A percentile compares a stretch with the other conserved stretches of the same genome.
These are phyloP conservation scores for Rhopalosiphum maidis DNA, from an alignment of 1,140 invertebrate species.

Conservation along the genomic window DNA sequence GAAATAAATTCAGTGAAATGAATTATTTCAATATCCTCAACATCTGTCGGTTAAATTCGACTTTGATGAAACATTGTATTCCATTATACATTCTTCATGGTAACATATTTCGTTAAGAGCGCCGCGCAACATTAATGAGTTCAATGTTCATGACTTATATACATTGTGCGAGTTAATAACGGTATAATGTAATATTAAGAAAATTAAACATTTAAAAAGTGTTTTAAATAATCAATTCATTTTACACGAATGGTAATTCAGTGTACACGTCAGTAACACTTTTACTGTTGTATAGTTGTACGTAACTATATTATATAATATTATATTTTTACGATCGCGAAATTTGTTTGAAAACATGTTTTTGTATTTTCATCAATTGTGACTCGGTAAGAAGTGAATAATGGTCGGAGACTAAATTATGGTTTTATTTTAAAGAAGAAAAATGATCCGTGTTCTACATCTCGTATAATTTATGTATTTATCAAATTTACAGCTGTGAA, in stretches of 20 bases:
- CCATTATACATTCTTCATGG: neutral
- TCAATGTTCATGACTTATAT: neutral
- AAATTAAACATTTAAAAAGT: neutral
- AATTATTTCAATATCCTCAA: neutral
- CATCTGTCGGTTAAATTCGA: neutral
- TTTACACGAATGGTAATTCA: neutral
- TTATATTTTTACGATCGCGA: neutral
- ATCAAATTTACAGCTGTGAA: neutral
- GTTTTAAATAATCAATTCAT: neutral
- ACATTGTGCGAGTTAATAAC: too few species aligned
- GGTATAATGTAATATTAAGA: neutral
- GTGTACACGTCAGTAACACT: neutral
- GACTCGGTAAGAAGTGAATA: neutral
- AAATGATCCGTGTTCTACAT: constrained; percentile 1
- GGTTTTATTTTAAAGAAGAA: neutral
- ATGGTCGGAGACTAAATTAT: neutral
- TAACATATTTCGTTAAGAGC: neutral
- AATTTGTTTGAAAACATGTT: neutral
- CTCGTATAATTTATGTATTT: neutral
- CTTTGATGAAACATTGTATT: neutral
- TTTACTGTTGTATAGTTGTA: neutral
- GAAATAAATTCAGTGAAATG: neutral
- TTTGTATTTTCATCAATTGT: neutral
- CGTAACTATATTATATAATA: neutral
- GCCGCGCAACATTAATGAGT: neutral